Evolutionary conservation across 2,888 invertebrate genomes (phyloP).

Genomic region (Perdita meconis): DNA sequence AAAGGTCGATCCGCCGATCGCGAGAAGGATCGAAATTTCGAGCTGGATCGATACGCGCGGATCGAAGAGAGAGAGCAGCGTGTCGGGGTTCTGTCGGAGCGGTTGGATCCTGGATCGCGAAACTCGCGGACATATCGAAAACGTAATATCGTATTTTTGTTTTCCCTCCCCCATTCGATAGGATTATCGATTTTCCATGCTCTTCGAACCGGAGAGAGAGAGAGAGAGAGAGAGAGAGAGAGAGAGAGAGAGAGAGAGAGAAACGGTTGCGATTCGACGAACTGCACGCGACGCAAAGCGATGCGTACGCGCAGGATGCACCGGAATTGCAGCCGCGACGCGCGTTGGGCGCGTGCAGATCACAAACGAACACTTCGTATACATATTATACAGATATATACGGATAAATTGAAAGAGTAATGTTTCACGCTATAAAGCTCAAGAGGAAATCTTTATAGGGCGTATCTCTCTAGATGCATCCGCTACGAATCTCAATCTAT

Average conservation of each 20-base stretch:
- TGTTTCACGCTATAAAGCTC: slow-evolving; percentile 65
- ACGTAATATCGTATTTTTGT: slow-evolving; percentile 33
- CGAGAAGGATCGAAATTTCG: too few relatives aligned
- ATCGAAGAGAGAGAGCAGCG: neutral
- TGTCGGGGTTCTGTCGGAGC: slow-evolving; percentile 34
- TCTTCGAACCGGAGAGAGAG: neutral
- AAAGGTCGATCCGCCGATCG: too few relatives aligned
- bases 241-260: too few relatives aligned
- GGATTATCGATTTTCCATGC: slow-evolving; percentile 13
- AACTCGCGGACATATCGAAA: slow-evolving; percentile 61
- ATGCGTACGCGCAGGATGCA: neutral
- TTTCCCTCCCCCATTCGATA: too few relatives aligned
- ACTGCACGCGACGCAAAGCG: slow-evolving; percentile 1
- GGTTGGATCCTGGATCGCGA: slow-evolving; percentile 10
- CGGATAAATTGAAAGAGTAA: slow-evolving; percentile 29
- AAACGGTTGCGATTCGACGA: slow-evolving; percentile 17
- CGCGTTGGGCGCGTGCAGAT: slow-evolving; percentile 8
- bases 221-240: too few relatives aligned
- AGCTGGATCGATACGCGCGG: too few relatives aligned
- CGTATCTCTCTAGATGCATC: slow-evolving; percentile 80
- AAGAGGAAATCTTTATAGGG: slow-evolving; percentile 72
- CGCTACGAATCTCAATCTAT: slow-evolving; percentile 82
- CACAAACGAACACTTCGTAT: slow-evolving; percentile 45
- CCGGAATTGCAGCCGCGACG: neutral
- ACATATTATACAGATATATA: slow-evolving; percentile 46